These are phyloP conservation scores for Stenurella melanura DNA, from an alignment of 2,888 invertebrate genomes.

Conservation along the genomic window DNA sequence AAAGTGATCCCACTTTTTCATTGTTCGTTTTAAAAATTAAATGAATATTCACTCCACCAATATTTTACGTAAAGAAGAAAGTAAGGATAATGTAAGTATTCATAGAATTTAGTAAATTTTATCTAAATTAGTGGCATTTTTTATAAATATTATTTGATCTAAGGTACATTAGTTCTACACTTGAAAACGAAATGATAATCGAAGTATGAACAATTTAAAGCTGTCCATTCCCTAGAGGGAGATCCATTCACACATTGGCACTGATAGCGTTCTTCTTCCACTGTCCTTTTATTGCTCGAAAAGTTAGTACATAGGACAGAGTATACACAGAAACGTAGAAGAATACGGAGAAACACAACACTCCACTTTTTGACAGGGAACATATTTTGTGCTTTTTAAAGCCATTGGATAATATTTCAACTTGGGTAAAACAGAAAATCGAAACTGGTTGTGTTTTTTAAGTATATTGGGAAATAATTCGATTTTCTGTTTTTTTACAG, in stretches of 20 bases:
- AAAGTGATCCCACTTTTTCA: slow-evolving; percentile 19
- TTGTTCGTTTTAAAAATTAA: not conserved
- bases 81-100: slow-evolving; percentile 1
- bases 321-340: slow-evolving; percentile 46
- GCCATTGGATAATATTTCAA: slow-evolving; percentile 1
- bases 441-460: not conserved
- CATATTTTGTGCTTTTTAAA: slow-evolving; percentile 24
- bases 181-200: slow-evolving; percentile 22
- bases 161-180: slow-evolving; percentile 8
- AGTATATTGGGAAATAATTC: not conserved
- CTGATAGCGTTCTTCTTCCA: slow-evolving; percentile 47
- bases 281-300: slow-evolving; percentile 51
- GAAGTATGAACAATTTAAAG: slow-evolving; percentile 35
- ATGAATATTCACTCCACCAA: not conserved
- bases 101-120: not conserved
- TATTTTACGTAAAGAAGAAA: slow-evolving; percentile 30
- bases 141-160: slow-evolving; percentile 21
- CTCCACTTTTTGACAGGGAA: not conserved
- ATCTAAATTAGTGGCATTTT: slow-evolving; percentile 36
- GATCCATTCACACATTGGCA: slow-evolving; percentile 50
- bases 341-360: not conserved
- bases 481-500: not conserved
- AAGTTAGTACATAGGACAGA: slow-evolving; percentile 39
- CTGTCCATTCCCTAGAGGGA: slow-evolving; percentile 42
- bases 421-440: not conserved